A percentile compares a stretch with the other conserved stretches of the same genome.
phyloP scores from a whole-genome alignment of 2,797 vertebrate species.

The Anabacerthia variegaticeps region DNA sequence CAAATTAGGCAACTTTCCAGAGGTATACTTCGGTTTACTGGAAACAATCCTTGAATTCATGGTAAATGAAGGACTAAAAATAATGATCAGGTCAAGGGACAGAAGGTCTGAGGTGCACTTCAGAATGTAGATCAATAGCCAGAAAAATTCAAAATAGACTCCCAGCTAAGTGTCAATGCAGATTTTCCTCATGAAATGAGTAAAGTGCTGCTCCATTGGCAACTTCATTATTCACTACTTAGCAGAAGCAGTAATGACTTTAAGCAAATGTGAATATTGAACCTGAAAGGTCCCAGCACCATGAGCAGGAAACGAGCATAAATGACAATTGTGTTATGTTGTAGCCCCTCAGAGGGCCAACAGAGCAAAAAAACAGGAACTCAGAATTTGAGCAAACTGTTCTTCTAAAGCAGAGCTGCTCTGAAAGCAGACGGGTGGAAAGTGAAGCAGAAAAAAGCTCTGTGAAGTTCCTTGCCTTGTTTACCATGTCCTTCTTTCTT shows the following conservation, averaged over 20 bases:
- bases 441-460: not conserved
- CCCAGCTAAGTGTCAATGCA: constrained; percentile 6
- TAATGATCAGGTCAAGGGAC: constrained; percentile 39
- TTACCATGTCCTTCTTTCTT: not conserved
- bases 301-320: not conserved
- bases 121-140: constrained; percentile 56
- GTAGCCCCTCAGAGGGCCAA: not conserved
- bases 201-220: constrained; percentile 42
- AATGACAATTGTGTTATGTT: not conserved
- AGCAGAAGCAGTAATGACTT: constrained; percentile 42
- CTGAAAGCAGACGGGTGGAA: not conserved
- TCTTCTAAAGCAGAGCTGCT: not conserved
- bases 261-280: constrained; percentile 53
- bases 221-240: constrained; percentile 61
- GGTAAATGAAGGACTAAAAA: constrained; percentile 35
- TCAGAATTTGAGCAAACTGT: not conserved
- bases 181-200: constrained; percentile 39
- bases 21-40: constrained; percentile 39
- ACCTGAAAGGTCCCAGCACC: constrained; percentile 23
- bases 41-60: constrained; percentile 50
- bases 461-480: not conserved
- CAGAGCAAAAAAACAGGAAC: constrained; percentile 53
- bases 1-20: constrained; percentile 57
- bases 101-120: constrained; percentile 45
- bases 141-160: constrained; percentile 43